Evolutionary conservation across 2,888 invertebrate species (phyloP), one percentile per base, ranked within the genome.

Genomic region (Epistrophella euchroma): DNA sequence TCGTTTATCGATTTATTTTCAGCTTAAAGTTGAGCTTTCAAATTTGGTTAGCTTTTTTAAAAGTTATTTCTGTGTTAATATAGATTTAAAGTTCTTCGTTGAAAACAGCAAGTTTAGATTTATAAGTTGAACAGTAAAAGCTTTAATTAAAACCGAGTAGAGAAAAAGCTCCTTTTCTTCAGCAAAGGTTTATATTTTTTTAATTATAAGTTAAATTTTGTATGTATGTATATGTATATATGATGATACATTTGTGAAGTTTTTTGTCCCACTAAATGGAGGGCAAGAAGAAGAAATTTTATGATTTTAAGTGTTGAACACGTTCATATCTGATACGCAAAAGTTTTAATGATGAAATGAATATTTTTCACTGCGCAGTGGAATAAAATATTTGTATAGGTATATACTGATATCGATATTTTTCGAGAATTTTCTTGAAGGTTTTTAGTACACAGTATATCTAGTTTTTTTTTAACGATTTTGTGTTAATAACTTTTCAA

Each of bases 101-200:
- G 68, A 25, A 15, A 25, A n/a, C 52, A 52, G 66, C 47, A 66
- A 66, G 19, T 47, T 28, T 22, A 9, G 19, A 19, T 68, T 66
- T 22, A 52, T 22, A 22, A 68, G 52, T 11, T 68, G 50, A 40
- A 32, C 4, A 52, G 10, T 74, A 47, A 71, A 72, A 85, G 76
- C 85, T 85, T 85, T 76, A 62, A 73, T 73, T 56, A 72, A 85
- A 68, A 60, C 17, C 71, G 84, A 85, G 22, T 73, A 55, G 72
- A 62, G 73, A 85, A 79, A 85, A 85, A 85, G 85, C 85, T 81
- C 76, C 76, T 17, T 43, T 58, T 50, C 19, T 37, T 25, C 25
- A 43, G 47, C 45, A 72, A 47, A 43, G 15, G 19, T 56, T 35
- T n/a, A n/a, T n/a, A n/a, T n/a, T n/a, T 62, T 43, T 11, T 43